Evolutionary conservation across 2,113 vertebrate species (phyloP).

Genomic region (Callionymus lyra): DNA sequence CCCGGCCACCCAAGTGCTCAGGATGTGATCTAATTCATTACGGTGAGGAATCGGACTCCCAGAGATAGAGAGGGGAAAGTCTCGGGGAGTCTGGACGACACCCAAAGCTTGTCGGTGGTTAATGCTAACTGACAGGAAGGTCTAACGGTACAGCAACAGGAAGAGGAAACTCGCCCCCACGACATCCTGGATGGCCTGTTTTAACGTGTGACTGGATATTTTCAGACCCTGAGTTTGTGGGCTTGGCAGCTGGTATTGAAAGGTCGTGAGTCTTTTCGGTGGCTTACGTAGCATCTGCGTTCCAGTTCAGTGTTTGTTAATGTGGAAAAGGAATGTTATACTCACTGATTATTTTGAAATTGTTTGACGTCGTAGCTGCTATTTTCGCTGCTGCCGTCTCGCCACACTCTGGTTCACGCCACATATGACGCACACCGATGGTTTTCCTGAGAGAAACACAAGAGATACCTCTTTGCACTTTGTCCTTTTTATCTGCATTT

Average conservation of each 20-base stretch:
- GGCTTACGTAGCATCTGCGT: constrained; percentile 9
- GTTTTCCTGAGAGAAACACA: too few relatives aligned
- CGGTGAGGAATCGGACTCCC: constrained; percentile 29
- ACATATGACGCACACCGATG: constrained; percentile 3
- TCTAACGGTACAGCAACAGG: constrained; percentile 61
- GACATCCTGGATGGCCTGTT: constrained; percentile 53
- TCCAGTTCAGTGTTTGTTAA: not conserved
- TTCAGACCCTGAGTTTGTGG: constrained; percentile 40
- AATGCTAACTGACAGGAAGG: constrained; percentile 57
- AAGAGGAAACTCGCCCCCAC: constrained; percentile 58
- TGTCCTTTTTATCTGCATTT: too few relatives aligned
- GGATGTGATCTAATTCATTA: constrained; percentile 53
- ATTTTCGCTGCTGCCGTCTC: constrained; percentile 27
- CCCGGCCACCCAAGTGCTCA: constrained; percentile 53
- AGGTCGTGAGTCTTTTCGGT: constrained; percentile 19
- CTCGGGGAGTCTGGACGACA: constrained; percentile 44
- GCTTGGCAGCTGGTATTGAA: constrained; percentile 29
- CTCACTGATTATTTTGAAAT: constrained; percentile 15
- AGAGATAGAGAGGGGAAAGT: constrained; percentile 20
- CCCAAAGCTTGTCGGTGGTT: constrained; percentile 49
- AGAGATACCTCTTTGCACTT: too few relatives aligned
- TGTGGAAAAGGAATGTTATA: constrained; percentile 11
- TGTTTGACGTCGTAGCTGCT: constrained; percentile 7
- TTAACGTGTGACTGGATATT: constrained; percentile 51
- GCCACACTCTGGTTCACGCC: constrained; percentile 19